These are phyloP conservation scores for Frankliniella fusca DNA, from an alignment of 2,888 invertebrate genomes.

Conservation along the genomic window DNA sequence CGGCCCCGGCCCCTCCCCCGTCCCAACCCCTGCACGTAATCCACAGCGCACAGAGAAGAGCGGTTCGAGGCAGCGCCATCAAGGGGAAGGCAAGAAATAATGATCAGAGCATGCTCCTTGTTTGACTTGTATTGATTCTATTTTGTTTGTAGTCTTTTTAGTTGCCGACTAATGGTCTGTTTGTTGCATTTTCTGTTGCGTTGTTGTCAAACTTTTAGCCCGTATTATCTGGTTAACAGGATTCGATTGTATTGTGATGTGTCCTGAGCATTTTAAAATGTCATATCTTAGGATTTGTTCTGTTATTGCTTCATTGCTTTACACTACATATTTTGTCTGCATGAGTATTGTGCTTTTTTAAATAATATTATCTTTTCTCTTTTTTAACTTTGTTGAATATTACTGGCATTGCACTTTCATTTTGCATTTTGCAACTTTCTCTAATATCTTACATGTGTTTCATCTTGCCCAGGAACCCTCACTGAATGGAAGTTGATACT, in stretches of 20 bases:
- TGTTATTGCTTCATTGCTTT: background rate
- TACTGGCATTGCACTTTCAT: too few species aligned
- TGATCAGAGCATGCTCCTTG: slow-evolving; percentile 20
- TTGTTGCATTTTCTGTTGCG: slow-evolving; percentile 23
- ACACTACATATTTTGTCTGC: background rate
- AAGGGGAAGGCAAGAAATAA: slow-evolving; percentile 42
- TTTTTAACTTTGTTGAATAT: too few species aligned
- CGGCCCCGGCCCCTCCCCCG: background rate
- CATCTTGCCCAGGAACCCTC: slow-evolving; percentile 48
- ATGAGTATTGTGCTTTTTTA: background rate
- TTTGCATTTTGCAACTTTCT: too few species aligned
- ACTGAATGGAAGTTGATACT: slow-evolving; percentile 77
- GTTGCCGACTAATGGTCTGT: slow-evolving; percentile 32
- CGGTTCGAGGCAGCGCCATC: slow-evolving; percentile 44
- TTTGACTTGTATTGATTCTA: slow-evolving; percentile 32
- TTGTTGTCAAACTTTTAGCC: background rate
- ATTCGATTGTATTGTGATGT: background rate
- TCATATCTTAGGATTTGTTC: background rate
- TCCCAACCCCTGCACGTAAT: slow-evolving; percentile 41
- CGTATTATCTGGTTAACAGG: too few species aligned
- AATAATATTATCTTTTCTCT: too few species aligned
- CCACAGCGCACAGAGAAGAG: slow-evolving; percentile 46
- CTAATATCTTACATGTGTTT: background rate
- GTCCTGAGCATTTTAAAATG: background rate
- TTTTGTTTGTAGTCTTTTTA: slow-evolving; percentile 31